A percentile compares a stretch with the other conserved stretches of the same genome.
Evolutionary conservation across 2,888 invertebrate species (phyloP).

Genomic region (Mycalesis mineus): DNA sequence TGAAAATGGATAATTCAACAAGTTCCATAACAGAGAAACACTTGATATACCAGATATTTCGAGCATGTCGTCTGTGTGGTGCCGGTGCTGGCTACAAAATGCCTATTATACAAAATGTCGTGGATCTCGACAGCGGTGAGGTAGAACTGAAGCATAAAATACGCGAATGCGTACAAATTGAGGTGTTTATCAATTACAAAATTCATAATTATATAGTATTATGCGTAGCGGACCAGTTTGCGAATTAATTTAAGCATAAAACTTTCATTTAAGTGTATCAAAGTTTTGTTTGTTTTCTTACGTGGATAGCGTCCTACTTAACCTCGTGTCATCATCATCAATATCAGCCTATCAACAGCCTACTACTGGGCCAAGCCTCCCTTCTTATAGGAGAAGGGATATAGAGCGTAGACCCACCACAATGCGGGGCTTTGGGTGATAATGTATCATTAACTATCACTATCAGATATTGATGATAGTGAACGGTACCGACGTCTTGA

Average conservation of each 20-base stretch:
- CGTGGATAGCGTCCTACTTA: background rate
- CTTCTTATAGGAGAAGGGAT: too few species aligned
- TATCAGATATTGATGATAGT: too few species aligned
- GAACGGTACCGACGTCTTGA: too few species aligned
- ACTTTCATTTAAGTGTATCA: background rate
- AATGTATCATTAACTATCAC: too few species aligned
- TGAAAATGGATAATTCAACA: constrained; percentile 50
- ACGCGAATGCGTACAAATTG: constrained; percentile 65
- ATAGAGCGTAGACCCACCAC: too few species aligned
- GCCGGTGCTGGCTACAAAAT: constrained; percentile 73
- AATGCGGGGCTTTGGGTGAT: too few species aligned
- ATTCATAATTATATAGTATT: too few species aligned
- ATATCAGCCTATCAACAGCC: too few species aligned
- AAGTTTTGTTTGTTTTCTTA: background rate
- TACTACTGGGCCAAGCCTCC: too few species aligned
- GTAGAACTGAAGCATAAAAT: constrained; percentile 64
- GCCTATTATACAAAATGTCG: constrained; percentile 68
- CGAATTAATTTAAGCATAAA: background rate
- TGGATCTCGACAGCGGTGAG: constrained; percentile 48
- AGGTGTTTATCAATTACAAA: too few species aligned
- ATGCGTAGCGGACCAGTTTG: background rate
- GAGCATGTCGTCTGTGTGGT: constrained; percentile 71
- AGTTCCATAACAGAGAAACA: constrained; percentile 51
- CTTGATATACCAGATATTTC: constrained; percentile 65
- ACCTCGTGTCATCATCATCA: background rate